Percentiles rank a stretch among this genome's conserved stretches.
These are phyloP conservation scores for Trissolcus brochymenae DNA, from an alignment of 2,888 invertebrate species.

Conservation along the genomic window DNA sequence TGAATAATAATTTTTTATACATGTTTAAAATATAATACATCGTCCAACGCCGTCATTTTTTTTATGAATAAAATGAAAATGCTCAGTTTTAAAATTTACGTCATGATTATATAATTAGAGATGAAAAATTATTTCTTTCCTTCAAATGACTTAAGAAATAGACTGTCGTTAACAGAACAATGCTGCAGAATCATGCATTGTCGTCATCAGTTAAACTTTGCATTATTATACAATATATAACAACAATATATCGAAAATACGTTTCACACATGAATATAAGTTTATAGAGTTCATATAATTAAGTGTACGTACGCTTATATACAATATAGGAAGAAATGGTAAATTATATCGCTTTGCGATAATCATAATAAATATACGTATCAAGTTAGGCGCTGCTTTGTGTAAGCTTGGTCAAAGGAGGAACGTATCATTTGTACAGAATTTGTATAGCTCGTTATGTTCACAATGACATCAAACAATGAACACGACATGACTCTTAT, in stretches of 20 bases:
- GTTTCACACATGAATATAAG: constrained; percentile 38
- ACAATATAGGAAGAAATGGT: constrained; percentile 46
- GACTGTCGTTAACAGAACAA: constrained; percentile 25
- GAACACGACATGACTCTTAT: too few relatives aligned
- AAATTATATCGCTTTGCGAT: constrained; percentile 16
- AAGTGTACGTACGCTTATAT: constrained; percentile 43
- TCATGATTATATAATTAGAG: too few relatives aligned
- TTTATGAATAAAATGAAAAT: too few relatives aligned
- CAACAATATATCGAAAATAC: constrained; percentile 58
- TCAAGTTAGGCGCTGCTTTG: constrained; percentile 22
- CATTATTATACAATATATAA: constrained; percentile 53
- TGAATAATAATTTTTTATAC: too few relatives aligned
- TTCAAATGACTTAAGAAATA: constrained; percentile 19
- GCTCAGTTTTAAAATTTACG: too few relatives aligned
- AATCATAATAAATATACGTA: constrained; percentile 19
- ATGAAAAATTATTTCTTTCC: background rate
- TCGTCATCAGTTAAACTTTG: constrained; percentile 48
- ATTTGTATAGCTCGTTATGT: constrained; percentile 1
- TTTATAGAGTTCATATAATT: constrained; percentile 13
- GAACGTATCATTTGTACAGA: constrained; percentile 19
- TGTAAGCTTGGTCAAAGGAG: constrained; percentile 5
- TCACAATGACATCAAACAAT: background rate
- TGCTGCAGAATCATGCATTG: constrained; percentile 29
- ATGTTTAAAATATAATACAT: too few relatives aligned
- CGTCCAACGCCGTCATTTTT: too few relatives aligned